Evolutionary conservation across 2,888 invertebrate genomes (phyloP), one percentile per base, ranked within the genome.

Genomic region (Heliothis peltigera): DNA sequence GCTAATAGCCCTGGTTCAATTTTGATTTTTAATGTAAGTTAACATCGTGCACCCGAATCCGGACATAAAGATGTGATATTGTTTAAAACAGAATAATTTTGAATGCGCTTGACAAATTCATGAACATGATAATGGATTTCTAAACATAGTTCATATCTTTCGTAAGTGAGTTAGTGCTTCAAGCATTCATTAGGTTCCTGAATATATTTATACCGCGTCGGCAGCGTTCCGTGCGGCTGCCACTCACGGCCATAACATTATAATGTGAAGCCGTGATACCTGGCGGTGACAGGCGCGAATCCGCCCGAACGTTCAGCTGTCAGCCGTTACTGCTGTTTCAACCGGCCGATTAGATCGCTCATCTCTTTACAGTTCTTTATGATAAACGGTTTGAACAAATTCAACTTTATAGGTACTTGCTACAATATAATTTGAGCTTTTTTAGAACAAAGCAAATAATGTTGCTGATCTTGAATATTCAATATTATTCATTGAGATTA

Each of bases 281-380:
- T 66, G 54, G 66, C n/a, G 39, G 54, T 58, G 66, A 44, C 66
- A 71, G 28, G 54, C 58, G 72, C 58, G 54, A 47, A 51, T 32
- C 17, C 25, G 47, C 15, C 35, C 19, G 7, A 1, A 8, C 19
- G 15, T 18, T 15, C n/a, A 58, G 8, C 12, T 56, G 43, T 46
- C 28, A 56, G 22, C 2, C 10, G n/a, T 17, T 19, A 17, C 19
- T 49, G 60, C 17, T 55, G 47, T 21, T 17, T 22, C 22, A 53
- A 43, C 2, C 12, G n/a, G 52, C 18, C 60, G 52, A 62, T 48
- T 19, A 42, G 12, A 15, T 28, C 1, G 15, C 12, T 28, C 35
- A 59, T 39, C 2, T 42, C 4, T 48, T 42, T 39, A 12, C 17
- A 3, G 25, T 6, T 22, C 28, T n/a, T n/a, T 15, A 46, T 12